These are phyloP conservation scores for Opisthograptis luteolata DNA, from an alignment of 2,888 invertebrate genomes.

Conservation along the genomic window DNA sequence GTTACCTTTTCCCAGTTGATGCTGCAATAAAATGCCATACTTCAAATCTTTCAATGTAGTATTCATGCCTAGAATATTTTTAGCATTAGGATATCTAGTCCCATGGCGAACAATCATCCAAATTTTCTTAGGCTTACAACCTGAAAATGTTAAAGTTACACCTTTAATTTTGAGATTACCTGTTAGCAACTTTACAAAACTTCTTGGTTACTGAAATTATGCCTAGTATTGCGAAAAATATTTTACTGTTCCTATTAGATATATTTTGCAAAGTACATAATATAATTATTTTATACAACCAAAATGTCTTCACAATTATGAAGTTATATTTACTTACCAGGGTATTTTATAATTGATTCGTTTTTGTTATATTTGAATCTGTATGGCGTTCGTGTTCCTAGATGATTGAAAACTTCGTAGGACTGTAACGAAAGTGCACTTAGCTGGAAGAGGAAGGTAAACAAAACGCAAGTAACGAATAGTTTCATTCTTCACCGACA, in stretches of 20 bases:
- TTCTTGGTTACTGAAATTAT: too few relatives aligned
- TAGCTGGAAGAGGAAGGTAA: constrained; percentile 20
- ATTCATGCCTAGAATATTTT: constrained; percentile 82
- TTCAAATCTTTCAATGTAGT: constrained; percentile 80
- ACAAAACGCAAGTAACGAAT: constrained; percentile 15
- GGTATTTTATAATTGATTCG: constrained; percentile 57
- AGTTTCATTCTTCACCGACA: constrained; percentile 19
- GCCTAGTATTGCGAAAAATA: too few relatives aligned
- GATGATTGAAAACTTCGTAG: constrained; percentile 65
- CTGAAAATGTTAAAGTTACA: constrained; percentile 57
- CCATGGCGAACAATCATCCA: constrained; percentile 92
- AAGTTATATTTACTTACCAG: constrained; percentile 11
- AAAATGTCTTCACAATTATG: too few relatives aligned
- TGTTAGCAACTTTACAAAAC: too few relatives aligned
- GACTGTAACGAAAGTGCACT: constrained; percentile 36
- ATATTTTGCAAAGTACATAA: too few relatives aligned
- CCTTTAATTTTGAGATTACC: too few relatives aligned
- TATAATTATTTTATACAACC: too few relatives aligned
- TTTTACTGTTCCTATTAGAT: too few relatives aligned
- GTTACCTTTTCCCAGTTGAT: constrained; percentile 77
- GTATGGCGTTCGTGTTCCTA: constrained; percentile 90
- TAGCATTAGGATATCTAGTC: constrained; percentile 87
- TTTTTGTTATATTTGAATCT: constrained; percentile 87
- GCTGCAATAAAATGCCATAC: constrained; percentile 80
- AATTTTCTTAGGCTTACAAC: constrained; percentile 86